These are phyloP conservation scores for Aurelia sp. DNA, from an alignment of 30 jellyfish, hydroid and myxozoan genomes.

Conservation along the genomic window DNA sequence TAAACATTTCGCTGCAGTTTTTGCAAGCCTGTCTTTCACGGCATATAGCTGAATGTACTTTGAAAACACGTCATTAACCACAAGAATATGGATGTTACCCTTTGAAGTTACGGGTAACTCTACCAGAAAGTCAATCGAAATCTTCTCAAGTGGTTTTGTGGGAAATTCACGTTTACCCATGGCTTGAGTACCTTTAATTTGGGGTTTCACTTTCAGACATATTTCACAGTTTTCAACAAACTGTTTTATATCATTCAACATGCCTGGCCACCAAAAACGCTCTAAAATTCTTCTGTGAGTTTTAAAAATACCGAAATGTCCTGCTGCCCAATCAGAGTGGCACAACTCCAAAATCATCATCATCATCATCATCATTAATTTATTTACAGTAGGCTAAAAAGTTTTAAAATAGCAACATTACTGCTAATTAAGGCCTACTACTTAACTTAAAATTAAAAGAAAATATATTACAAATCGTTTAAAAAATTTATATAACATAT, in stretches of 20 bases:
- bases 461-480: no score
- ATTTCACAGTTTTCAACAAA: conserved; percentile 24
- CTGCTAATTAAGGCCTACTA: no score
- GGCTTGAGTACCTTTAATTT: neutral
- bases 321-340: conserved; percentile 60
- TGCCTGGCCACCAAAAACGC: conserved; percentile 49
- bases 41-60: neutral
- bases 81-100: conserved; percentile 10
- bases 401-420: no score
- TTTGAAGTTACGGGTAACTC: neutral
- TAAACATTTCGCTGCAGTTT: no score
- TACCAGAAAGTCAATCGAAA: no score
- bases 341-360: conserved; percentile 20
- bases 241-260: conserved; percentile 3
- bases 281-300: conserved; percentile 42
- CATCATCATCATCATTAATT: no score
- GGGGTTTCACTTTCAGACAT: conserved; percentile 41
- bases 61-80: conserved; percentile 22
- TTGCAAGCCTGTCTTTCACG: no score
- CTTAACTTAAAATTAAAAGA: no score
- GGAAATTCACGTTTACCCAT: conserved; percentile 45
- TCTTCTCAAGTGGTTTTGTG: neutral
- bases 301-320: conserved; percentile 40
- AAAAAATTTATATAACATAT: no score
- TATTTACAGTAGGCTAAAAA: no score